A percentile compares a stretch with the other conserved stretches of the same genome.
These are phyloP conservation scores for Leptobrachium ailaonicum DNA, from an alignment of 2,113 vertebrate species.

Conservation along the genomic window DNA sequence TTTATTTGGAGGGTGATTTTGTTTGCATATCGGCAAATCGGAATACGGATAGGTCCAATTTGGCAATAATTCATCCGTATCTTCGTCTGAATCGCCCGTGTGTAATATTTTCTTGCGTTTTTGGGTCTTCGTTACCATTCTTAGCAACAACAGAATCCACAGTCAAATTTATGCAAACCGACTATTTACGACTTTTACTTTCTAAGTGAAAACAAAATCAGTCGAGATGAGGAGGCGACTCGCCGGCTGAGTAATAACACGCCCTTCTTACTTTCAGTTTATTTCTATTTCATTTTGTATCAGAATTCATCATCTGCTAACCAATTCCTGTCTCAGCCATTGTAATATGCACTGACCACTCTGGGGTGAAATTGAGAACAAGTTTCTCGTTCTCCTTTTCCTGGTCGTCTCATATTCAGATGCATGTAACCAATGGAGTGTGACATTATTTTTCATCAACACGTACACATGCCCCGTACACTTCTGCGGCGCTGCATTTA, in stretches of 20 bases:
- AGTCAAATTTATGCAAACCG: too few species aligned
- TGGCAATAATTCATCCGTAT: too few species aligned
- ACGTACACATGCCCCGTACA: constrained; percentile 29
- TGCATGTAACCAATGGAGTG: constrained; percentile 3
- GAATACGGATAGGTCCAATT: too few species aligned
- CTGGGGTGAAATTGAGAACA: constrained; percentile 33
- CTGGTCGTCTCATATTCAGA: constrained; percentile 10
- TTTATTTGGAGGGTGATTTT: too few species aligned
- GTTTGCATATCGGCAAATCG: too few species aligned
- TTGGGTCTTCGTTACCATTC: too few species aligned
- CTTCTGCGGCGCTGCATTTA: constrained; percentile 39
- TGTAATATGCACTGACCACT: constrained; percentile 23
- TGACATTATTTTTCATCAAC: constrained; percentile 16
- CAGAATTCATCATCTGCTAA: constrained; percentile 43
- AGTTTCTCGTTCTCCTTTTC: not conserved
- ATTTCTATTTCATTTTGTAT: constrained; percentile 40
- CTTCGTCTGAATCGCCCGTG: too few species aligned
- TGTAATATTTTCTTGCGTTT: too few species aligned
- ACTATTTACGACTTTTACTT: too few species aligned
- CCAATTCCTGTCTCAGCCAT: constrained; percentile 36
- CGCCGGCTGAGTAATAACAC: not conserved
- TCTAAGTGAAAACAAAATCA: too few species aligned
- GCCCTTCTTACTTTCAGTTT: constrained; percentile 6
- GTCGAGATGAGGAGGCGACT: not conserved
- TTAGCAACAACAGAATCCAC: too few species aligned